Evolutionary conservation across 1,140 invertebrate genomes (phyloP).

Genomic region (Ceratina calcarata): DNA sequence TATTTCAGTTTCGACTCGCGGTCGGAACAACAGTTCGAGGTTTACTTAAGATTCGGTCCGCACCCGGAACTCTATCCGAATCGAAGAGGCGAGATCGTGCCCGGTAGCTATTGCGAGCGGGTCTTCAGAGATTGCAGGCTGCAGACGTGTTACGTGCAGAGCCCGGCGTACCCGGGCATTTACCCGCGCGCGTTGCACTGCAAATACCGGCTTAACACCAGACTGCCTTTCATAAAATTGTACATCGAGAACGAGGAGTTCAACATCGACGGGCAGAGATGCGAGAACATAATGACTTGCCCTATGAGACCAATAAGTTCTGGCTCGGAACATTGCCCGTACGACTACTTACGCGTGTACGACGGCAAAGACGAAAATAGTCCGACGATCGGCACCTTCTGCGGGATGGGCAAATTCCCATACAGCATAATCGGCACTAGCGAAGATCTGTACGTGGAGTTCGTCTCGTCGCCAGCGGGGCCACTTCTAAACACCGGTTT

Average conservation of each 20-base stretch:
- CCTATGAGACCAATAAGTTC: conserved; percentile 94
- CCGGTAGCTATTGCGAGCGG: conserved; percentile 93
- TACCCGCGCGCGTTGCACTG: conserved; percentile 94
- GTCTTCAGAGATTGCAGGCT: conserved; percentile 91
- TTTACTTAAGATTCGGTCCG: conserved; percentile 93
- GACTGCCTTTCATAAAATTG: conserved; percentile 93
- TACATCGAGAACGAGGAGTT: conserved; percentile 96
- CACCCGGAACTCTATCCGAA: conserved; percentile 96
- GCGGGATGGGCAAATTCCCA: conserved; percentile 95
- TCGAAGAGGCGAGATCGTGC: conserved; percentile 90
- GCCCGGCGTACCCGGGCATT: conserved; percentile 94
- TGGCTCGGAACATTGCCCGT: conserved; percentile 92
- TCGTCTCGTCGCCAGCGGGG: conserved; percentile 93
- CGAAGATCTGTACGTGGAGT: conserved; percentile 93
- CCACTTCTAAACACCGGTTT: conserved; percentile 94
- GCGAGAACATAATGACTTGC: conserved; percentile 96
- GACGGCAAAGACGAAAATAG: conserved; percentile 93
- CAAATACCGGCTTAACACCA: conserved; percentile 92
- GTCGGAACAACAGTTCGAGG: conserved; percentile 94
- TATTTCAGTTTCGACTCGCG: conserved; percentile 89
- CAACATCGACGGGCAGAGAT: conserved; percentile 95
- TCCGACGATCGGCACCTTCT: conserved; percentile 94
- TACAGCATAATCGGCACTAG: conserved; percentile 96
- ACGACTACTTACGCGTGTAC: conserved; percentile 94
- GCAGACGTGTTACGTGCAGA: conserved; percentile 95